Evolutionary conservation across 2,888 invertebrate genomes (phyloP).

Genomic region (Polymixis lichenea): DNA sequence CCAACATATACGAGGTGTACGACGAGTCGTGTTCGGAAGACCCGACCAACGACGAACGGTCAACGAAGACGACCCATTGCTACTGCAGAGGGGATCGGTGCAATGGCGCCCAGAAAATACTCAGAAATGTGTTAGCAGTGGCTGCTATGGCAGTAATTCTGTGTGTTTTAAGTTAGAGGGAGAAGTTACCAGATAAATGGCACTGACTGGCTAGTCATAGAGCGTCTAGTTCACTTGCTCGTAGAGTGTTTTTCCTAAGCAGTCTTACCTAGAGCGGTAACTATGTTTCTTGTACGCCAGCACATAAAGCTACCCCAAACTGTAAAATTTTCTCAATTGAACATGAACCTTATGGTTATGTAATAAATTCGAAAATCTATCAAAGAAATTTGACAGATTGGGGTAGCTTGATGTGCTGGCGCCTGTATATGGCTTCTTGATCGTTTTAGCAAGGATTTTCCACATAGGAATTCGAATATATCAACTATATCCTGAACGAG

Average conservation of each 20-base stretch:
- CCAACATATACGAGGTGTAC: conserved; percentile 93
- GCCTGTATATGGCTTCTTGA: not conserved
- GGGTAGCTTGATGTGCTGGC: too few species aligned
- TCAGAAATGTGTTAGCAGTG: conserved; percentile 27
- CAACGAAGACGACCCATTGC: conserved; percentile 92
- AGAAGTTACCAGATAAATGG: not conserved
- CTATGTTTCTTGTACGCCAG: not conserved
- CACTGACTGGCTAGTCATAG: conserved; percentile 25
- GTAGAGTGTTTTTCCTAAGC: not conserved
- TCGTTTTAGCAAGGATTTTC: not conserved
- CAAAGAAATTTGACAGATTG: too few species aligned
- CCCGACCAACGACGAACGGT: conserved; percentile 89
- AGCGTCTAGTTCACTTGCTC: not conserved
- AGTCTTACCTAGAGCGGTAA: not conserved
- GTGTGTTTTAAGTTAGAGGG: conserved; percentile 26
- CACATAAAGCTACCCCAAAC: too few species aligned
- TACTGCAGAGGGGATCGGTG: conserved; percentile 94
- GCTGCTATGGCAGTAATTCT: conserved; percentile 19
- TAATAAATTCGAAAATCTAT: too few species aligned
- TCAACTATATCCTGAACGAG: not conserved
- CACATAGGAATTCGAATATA: not conserved
- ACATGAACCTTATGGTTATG: too few species aligned
- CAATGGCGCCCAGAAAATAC: conserved; percentile 85
- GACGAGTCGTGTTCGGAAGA: conserved; percentile 92
- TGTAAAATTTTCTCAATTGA: too few species aligned